Conservation (phyloP, 2,888 invertebrate species). For the Amblyjoppa proteus region DNA sequence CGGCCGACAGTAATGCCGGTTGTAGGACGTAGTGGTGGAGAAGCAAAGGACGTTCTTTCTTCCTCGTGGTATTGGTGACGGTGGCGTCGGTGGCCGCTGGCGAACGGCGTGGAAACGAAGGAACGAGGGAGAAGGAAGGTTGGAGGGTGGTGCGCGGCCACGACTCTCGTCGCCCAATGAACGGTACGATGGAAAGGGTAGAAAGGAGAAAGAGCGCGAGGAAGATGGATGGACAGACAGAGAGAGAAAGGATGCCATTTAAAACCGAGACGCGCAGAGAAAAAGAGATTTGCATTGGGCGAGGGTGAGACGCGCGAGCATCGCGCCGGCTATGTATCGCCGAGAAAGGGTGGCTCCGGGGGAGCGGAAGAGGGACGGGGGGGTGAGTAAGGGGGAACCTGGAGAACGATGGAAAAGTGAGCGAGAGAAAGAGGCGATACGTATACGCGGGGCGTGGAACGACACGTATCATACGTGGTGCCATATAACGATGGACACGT, state of each 20-base stretch:
- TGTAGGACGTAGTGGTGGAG: slow-evolving; percentile 68
- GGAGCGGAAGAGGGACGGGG: not conserved
- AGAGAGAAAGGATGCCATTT: slow-evolving; percentile 79
- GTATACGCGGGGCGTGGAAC: slow-evolving; percentile 76
- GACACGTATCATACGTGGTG: slow-evolving; percentile 80
- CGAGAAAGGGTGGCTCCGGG: slow-evolving; percentile 63
- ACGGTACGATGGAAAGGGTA: slow-evolving; percentile 46
- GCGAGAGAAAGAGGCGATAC: slow-evolving; percentile 61
- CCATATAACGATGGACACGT: slow-evolving; percentile 78
- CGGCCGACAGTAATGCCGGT: slow-evolving; percentile 51
- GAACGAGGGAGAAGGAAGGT: slow-evolving; percentile 54
- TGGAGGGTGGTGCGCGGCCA: slow-evolving; percentile 54
- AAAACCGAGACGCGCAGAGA: slow-evolving; percentile 80
- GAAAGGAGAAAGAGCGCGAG: slow-evolving; percentile 63
- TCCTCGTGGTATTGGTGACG: slow-evolving; percentile 68
- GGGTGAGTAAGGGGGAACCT: slow-evolving; percentile 46
- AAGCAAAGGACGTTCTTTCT: slow-evolving; percentile 63
- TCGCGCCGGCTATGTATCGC: slow-evolving; percentile 67
- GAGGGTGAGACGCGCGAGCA: slow-evolving; percentile 69
- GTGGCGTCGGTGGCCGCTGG: slow-evolving; percentile 66
- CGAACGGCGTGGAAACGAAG: slow-evolving; percentile 65
- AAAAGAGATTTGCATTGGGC: slow-evolving; percentile 79
- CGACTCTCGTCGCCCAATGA: slow-evolving; percentile 64
- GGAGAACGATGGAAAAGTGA: slow-evolving; percentile 68
- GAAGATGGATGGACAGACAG: slow-evolving; percentile 70